A percentile compares a stretch with the other conserved stretches of the same genome.
These are phyloP conservation scores for Mustela erminea DNA, from an alignment of 2,797 vertebrate genomes.

Conservation along the genomic window DNA sequence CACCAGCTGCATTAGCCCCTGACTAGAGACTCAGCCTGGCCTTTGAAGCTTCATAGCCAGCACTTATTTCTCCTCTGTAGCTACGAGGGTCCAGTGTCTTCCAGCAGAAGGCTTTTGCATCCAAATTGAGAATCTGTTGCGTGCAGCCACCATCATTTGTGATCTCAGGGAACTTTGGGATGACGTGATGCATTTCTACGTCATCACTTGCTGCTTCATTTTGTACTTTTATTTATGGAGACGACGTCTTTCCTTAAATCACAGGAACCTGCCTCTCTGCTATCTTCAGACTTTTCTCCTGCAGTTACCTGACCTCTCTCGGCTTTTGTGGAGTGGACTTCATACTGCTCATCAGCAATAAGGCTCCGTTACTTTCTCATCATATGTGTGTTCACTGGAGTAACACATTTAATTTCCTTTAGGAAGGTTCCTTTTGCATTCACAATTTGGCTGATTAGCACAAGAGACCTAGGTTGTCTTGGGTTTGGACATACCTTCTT, in stretches of 20 bases:
- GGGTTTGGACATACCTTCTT: neutral
- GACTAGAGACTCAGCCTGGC: neutral
- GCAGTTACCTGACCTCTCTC: neutral
- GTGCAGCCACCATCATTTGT: neutral
- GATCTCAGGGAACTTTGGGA: neutral
- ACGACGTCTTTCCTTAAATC: neutral
- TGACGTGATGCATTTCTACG: neutral
- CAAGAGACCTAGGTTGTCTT: neutral
- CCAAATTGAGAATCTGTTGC: neutral
- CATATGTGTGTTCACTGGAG: neutral
- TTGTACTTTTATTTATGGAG: neutral
- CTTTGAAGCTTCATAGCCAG: neutral
- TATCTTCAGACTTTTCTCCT: neutral
- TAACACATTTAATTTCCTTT: neutral
- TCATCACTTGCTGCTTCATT: neutral
- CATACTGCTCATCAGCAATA: neutral
- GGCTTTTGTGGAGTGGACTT: neutral
- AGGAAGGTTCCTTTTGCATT: neutral
- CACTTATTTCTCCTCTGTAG: neutral
- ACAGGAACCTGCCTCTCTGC: neutral
- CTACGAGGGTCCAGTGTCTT: neutral
- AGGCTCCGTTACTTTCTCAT: neutral
- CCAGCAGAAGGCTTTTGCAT: neutral
- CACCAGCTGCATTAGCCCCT: neutral
- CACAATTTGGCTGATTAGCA: neutral